Evolutionary conservation across 2,888 invertebrate species (phyloP).

Genomic region (Entomobrya proxima): DNA sequence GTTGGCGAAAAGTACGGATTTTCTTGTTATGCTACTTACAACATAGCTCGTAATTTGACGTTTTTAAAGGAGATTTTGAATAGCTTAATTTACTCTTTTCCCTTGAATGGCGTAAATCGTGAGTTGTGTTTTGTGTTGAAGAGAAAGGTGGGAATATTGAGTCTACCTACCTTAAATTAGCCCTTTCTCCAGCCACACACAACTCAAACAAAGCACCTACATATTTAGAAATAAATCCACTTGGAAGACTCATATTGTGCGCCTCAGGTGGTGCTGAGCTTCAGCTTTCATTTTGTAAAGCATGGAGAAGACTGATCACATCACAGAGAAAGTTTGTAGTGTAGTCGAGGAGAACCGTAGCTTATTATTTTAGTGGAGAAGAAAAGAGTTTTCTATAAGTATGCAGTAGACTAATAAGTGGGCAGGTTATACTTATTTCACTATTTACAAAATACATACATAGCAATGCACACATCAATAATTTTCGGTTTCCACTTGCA

Average conservation of each 20-base stretch:
- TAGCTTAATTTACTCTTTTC: background rate
- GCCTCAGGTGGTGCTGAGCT: slow-evolving; percentile 39
- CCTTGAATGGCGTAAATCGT: background rate
- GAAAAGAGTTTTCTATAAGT: background rate
- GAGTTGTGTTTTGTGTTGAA: background rate
- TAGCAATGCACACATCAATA: background rate
- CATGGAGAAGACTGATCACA: slow-evolving; percentile 4
- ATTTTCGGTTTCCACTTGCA: background rate
- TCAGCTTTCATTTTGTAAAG: slow-evolving; percentile 20
- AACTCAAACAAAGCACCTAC: background rate
- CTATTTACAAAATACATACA: background rate
- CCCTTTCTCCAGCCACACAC: background rate
- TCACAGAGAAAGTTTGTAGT: slow-evolving; percentile 9
- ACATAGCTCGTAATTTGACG: too few species aligned
- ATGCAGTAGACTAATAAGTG: background rate
- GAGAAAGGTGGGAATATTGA: background rate
- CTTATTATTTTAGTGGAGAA: slow-evolving; percentile 7
- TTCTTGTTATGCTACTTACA: too few species aligned
- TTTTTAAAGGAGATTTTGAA: background rate
- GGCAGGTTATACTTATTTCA: background rate
- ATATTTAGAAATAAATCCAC: slow-evolving; percentile 9
- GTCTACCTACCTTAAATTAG: background rate
- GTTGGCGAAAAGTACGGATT: too few species aligned
- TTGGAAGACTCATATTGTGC: slow-evolving; percentile 14
- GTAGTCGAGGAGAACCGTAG: background rate